phyloP scores from a whole-genome alignment of 2,797 vertebrate species.

The Pangasius sanitwongsei region DNA sequence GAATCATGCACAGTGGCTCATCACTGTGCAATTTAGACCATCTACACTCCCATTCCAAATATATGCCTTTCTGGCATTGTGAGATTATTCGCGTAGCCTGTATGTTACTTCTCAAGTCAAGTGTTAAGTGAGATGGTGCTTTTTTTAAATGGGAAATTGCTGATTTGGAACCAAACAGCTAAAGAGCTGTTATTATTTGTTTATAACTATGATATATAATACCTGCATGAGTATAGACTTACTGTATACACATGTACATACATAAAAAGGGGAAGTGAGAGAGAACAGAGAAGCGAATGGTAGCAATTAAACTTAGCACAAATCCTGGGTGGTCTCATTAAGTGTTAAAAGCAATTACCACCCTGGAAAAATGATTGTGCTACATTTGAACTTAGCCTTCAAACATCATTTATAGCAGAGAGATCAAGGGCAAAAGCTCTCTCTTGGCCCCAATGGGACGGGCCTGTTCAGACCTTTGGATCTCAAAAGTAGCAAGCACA shows the following conservation, averaged over 20 bases:
- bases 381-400: constrained; percentile 48
- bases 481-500: constrained; percentile 39
- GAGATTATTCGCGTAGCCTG: neutral
- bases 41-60: neutral
- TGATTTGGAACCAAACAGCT: too few relatives aligned
- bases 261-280: constrained; percentile 9
- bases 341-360: constrained; percentile 49
- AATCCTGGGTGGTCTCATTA: constrained; percentile 60
- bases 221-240: neutral
- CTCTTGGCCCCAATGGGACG: constrained; percentile 23
- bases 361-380: constrained; percentile 38
- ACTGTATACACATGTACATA: neutral
- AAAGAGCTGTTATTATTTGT: neutral
- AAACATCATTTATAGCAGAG: constrained; percentile 49
- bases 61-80: neutral
- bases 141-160: neutral
- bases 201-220: neutral
- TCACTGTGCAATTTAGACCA: neutral
- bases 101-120: neutral
- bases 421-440: constrained; percentile 49
- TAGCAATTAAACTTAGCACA: constrained; percentile 45
- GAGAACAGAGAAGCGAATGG: constrained; percentile 34
- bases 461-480: constrained; percentile 23
- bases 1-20: constrained; percentile 17
- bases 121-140: too few relatives aligned